A percentile compares a stretch with the other conserved stretches of the same genome.
Conservation (phyloP, 2,797 vertebrate genomes). For the Discoglossus pictus region DNA sequence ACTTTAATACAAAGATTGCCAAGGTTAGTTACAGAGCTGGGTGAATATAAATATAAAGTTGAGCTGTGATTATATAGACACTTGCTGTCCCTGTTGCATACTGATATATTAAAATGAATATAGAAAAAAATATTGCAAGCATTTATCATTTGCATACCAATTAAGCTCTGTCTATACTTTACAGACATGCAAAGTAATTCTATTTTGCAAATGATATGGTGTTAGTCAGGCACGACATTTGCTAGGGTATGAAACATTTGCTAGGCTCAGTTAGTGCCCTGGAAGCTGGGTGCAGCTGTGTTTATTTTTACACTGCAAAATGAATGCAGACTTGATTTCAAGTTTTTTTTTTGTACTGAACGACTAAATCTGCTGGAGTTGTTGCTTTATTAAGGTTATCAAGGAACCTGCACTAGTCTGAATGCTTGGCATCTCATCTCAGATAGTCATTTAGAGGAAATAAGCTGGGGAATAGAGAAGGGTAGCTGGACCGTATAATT, state of each 20-base stretch:
- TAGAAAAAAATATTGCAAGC: not conserved
- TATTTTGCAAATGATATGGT: conserved; percentile 13
- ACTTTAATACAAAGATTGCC: too few relatives aligned
- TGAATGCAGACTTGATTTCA: not conserved
- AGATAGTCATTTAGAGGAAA: not conserved
- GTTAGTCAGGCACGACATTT: not conserved
- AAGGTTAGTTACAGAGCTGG: too few relatives aligned
- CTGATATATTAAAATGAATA: conserved; percentile 12
- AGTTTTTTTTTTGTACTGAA: too few relatives aligned
- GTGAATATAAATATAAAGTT: too few relatives aligned
- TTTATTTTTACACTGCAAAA: not conserved
- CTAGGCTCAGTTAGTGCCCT: not conserved
- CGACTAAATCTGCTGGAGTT: too few relatives aligned
- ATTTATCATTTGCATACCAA: conserved; percentile 1
- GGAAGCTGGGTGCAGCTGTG: not conserved
- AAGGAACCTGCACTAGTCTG: too few relatives aligned
- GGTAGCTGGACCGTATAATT: not conserved
- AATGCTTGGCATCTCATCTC: too few relatives aligned
- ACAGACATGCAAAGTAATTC: conserved; percentile 7
- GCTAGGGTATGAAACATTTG: not conserved
- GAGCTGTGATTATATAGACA: too few relatives aligned
- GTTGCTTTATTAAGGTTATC: too few relatives aligned
- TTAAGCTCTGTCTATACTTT: not conserved
- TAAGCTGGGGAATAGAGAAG: too few relatives aligned
- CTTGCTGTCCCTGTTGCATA: conserved; percentile 1